Conservation (phyloP, 2,797 vertebrate genomes). For the Sebastes matsubarae region DNA sequence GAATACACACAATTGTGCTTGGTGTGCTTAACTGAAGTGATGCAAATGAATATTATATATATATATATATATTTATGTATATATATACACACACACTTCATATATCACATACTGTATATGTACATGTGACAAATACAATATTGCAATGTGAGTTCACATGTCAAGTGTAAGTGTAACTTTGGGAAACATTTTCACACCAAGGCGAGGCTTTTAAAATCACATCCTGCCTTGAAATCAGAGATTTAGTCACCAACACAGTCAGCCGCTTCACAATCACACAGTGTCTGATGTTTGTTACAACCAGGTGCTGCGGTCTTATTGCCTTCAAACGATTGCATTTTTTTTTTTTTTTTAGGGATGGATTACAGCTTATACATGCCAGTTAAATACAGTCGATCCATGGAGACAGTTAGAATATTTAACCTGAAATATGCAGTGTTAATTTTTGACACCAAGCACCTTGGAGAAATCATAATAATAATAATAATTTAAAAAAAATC, state of each 20-base stretch:
- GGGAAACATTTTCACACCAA: constrained; percentile 35
- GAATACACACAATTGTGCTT: constrained; percentile 68
- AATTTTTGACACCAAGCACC: constrained; percentile 56
- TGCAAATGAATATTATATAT: constrained; percentile 78
- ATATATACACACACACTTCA: constrained; percentile 46
- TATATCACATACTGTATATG: constrained; percentile 75
- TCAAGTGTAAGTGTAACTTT: constrained; percentile 51
- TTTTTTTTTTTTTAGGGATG: not conserved
- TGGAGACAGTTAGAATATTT: constrained; percentile 17
- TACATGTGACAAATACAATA: constrained; percentile 75
- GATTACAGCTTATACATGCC: constrained; percentile 12
- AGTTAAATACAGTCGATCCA: constrained; percentile 8
- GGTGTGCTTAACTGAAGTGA: constrained; percentile 79
- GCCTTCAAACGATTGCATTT: constrained; percentile 32
- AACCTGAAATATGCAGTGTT: constrained; percentile 54
- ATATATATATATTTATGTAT: constrained; percentile 53
- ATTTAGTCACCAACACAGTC: constrained; percentile 5
- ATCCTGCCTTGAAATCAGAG: constrained; percentile 28
- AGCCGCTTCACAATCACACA: constrained; percentile 16
- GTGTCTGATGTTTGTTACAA: constrained; percentile 12
- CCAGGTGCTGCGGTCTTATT: constrained; percentile 50
- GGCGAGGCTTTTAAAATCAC: constrained; percentile 30
- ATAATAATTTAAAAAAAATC: not conserved
- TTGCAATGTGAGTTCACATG: constrained; percentile 54
- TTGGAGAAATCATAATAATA: not conserved